Evolutionary conservation across 2,888 invertebrate species (phyloP), one percentile per base, ranked within the genome.

Genomic region (Tridacna gigas): DNA sequence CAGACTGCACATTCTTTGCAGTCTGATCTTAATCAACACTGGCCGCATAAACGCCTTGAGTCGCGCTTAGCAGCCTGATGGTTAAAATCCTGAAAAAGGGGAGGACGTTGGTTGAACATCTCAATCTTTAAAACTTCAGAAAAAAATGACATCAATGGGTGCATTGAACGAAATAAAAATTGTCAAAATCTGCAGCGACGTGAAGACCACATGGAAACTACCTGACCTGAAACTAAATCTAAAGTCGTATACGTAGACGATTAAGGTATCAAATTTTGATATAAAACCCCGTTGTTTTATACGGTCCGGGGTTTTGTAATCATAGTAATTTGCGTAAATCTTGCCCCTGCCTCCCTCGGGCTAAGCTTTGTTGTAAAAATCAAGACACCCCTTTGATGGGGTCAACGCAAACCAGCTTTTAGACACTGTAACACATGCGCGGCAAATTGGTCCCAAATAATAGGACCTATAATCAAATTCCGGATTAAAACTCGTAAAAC

Each of bases 221-320:
- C 3, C 37, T 37, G 37, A 37, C 37, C 37, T 37, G 37, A 37
- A 37, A 37, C 37, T 37, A 7, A 37, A 37, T 37, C 37, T 37
- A 37, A 37, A 37, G 37, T 37, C 37, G 37, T 37, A 37, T 37
- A 37, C 7, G 37, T 37, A 37, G 37, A 37, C 37, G 37, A 37
- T 37, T 71, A 71, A 75, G 69, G 82, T 66, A 82, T 82, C 82
- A 82, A 60, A 61, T 82, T 77, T 78, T 82, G 82, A 82, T 82
- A 78, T 82, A 78, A 82, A 82, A 71, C n/a, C 69, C 71, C 51
- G 51, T 47, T 26, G 71, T 71, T 71, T 71, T 22, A 51, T 71
- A 47, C 47, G 71, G 51, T 47, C 28, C 71, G 51, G 71, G 51
- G 71, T 25, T 47, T 71, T 48, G 71, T 71, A 71, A 71, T 71